Percentiles rank a stretch among this genome's conserved stretches.
These are phyloP conservation scores for Pogonocichla stellata DNA, from an alignment of 2,113 vertebrate species.

Conservation along the genomic window DNA sequence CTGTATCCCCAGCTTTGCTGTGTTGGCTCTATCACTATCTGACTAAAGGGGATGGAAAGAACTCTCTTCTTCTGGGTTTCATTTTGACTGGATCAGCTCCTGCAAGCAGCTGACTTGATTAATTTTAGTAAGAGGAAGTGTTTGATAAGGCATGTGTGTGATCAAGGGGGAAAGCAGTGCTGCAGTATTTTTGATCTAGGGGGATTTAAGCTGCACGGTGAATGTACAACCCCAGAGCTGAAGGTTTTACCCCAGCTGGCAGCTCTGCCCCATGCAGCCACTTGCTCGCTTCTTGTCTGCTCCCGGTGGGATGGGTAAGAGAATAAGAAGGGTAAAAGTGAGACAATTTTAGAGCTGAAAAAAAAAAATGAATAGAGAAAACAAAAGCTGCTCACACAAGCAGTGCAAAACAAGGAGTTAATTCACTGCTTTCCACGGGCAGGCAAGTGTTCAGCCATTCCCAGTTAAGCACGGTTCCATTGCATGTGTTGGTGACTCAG, in stretches of 20 bases:
- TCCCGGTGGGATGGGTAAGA: background rate
- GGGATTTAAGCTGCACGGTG: background rate
- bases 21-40: background rate
- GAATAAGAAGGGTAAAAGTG: background rate
- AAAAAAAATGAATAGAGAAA: background rate
- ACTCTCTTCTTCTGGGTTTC: background rate
- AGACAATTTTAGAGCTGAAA: background rate
- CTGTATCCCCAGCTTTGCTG: background rate
- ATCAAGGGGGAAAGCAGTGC: background rate
- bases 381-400: background rate
- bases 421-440: background rate
- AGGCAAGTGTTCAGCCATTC: background rate
- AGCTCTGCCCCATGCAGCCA: background rate
- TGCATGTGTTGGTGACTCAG: fast-evolving
- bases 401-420: background rate
- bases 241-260: background rate
- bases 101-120: background rate
- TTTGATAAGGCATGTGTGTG: background rate
- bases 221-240: background rate
- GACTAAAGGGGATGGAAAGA: background rate
- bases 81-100: background rate
- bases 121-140: background rate
- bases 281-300: background rate
- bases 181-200: background rate
- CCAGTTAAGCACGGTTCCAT: background rate